Evolutionary conservation across 2,797 vertebrate genomes (phyloP), one percentile per base, ranked within the genome.

Genomic region (Sardinella longiceps): DNA sequence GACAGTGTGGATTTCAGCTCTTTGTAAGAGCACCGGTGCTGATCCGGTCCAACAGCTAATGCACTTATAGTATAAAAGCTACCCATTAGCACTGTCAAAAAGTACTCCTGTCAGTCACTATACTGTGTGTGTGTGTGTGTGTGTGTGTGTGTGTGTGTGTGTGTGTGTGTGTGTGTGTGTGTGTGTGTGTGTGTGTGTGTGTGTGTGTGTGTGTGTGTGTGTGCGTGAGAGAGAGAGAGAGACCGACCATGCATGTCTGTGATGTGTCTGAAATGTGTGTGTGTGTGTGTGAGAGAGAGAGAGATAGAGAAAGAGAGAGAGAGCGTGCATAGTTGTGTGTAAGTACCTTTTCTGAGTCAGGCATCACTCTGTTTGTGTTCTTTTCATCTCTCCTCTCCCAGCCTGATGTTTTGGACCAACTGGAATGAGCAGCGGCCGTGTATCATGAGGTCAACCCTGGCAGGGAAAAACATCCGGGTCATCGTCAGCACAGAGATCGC

Each of bases 391-490:
- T 23, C 37, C 2, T 15, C 37, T 23, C 2, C 1, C 88, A 99
- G 98, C 92, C 93, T 99, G 92, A 98, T 99, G 97, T 99, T 99
- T 93, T 99, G 98, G 98, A 99, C 98, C 85, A 99, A 99, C 92
- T 99, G 98, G 98, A 99, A 99, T 46, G 98, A 99, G 91, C 98
- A 97, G 82, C 95, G 95, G 80, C 97, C 97, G 0, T 97, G 97
- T 91, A 96, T 99, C 90, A 97, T 99, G 97, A 96, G 98, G 90
- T 96, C 98, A 45, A 98, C 97, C 0, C 89, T 99, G 56, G 93
- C 95, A 0, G 98, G 98, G 46, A 96, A 95, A 83, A 98, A 97
- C 89, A 94, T 98, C 48, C 97, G 94, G 84, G 94, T 98, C 63
- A 96, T 99, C 89, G 88, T 99, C 84, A 96, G 97, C 83, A 93